Percentiles rank a stretch among this genome's conserved stretches.
phyloP scores from a whole-genome alignment of 2,797 vertebrate species.

The Notoglanidium macrostoma region DNA sequence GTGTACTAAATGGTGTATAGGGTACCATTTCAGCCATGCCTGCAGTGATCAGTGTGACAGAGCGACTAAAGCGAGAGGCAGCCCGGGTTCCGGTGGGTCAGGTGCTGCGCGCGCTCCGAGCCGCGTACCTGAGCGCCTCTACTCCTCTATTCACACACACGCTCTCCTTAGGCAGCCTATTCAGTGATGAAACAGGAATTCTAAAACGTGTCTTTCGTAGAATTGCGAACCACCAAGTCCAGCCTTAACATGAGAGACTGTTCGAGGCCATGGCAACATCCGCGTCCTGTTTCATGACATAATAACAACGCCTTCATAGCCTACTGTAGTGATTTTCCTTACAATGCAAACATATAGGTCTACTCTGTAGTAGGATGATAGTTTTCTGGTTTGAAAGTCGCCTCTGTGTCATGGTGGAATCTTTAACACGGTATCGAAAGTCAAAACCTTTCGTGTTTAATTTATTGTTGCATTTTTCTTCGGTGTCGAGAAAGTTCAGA shows the following conservation, averaged over 20 bases:
- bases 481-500: constrained; percentile 1
- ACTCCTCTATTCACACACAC: neutral
- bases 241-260: neutral
- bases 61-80: neutral
- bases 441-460: neutral
- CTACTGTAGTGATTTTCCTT: neutral
- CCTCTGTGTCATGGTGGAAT: neutral
- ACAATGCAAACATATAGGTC: neutral
- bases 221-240: neutral
- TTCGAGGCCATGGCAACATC: neutral
- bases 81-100: neutral
- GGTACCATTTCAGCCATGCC: neutral
- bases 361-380: neutral
- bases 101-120: constrained; percentile 9
- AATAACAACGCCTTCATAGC: neutral
- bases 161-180: neutral
- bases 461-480: neutral
- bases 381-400: neutral
- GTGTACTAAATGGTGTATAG: neutral
- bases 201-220: neutral
- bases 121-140: neutral
- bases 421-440: neutral
- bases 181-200: neutral
- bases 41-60: too few relatives aligned
- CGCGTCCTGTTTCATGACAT: neutral